Conservation (phyloP, 1,140 invertebrate genomes). For the Mylabris phalerata region DNA sequence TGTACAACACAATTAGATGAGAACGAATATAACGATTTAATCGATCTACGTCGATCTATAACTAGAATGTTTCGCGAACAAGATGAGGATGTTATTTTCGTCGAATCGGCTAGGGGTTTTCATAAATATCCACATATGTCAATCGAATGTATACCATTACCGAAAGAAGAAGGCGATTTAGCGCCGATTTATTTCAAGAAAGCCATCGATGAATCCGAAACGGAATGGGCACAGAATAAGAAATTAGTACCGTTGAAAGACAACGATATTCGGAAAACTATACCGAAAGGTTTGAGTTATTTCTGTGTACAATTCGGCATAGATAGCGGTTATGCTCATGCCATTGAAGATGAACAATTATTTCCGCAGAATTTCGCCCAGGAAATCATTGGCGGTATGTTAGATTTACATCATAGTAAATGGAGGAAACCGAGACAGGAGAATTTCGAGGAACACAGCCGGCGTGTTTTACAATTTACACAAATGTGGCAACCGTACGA, state of each 20-base stretch:
- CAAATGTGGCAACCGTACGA: constrained; percentile 52
- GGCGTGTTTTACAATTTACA: constrained; percentile 61
- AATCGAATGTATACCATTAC: constrained; percentile 83
- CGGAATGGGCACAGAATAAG: constrained; percentile 91
- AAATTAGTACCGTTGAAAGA: constrained; percentile 80
- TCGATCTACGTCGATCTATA: constrained; percentile 67
- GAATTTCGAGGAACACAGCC: constrained; percentile 60
- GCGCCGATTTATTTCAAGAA: constrained; percentile 98
- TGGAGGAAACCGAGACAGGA: constrained; percentile 79
- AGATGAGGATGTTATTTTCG: constrained; percentile 81
- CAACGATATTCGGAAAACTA: constrained; percentile 66
- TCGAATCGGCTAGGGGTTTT: constrained; percentile 76
- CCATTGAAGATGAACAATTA: constrained; percentile 86
- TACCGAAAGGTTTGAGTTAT: constrained; percentile 93
- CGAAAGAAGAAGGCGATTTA: constrained; percentile 70
- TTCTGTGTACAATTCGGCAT: constrained; percentile 90
- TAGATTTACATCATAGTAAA: constrained; percentile 75
- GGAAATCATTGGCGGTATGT: constrained; percentile 91
- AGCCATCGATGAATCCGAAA: constrained; percentile 89
- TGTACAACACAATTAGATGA: constrained; percentile 81
- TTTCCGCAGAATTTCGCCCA: constrained; percentile 90
- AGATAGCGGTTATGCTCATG: constrained; percentile 87
- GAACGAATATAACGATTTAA: constrained; percentile 86
- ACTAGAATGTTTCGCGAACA: constrained; percentile 67
- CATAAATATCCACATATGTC: constrained; percentile 76